Conservation (phyloP, 2,797 vertebrate species). For the Adrianichthys oophorus region DNA sequence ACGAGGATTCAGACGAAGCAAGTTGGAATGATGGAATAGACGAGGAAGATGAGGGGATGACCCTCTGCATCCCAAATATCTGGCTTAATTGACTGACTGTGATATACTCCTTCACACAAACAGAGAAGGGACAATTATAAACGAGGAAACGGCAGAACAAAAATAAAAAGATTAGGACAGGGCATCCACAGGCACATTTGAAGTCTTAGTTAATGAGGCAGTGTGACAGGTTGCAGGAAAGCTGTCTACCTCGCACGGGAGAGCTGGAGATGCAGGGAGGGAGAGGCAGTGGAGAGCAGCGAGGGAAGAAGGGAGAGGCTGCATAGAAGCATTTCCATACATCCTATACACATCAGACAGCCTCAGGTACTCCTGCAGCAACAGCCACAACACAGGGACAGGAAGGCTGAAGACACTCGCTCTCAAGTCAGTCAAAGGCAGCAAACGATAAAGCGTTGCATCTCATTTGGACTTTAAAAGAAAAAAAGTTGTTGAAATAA, state of each 20-base stretch:
- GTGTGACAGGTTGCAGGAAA: conserved; percentile 33
- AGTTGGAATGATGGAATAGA: conserved; percentile 74
- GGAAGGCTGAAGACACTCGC: conserved; percentile 14
- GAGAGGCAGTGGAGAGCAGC: conserved; percentile 76
- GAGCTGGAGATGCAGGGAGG: conserved; percentile 78
- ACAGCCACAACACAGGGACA: conserved; percentile 47
- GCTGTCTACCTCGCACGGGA: conserved; percentile 82
- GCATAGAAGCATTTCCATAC: conserved; percentile 79
- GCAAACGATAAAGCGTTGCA: conserved; percentile 6
- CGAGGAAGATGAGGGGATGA: conserved; percentile 65
- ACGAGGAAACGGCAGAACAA: conserved; percentile 42
- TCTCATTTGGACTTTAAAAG: background rate
- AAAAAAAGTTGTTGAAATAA: too few species aligned
- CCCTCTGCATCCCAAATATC: conserved; percentile 79
- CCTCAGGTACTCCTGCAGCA: conserved; percentile 83
- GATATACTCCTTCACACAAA: conserved; percentile 83
- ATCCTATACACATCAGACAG: conserved; percentile 83
- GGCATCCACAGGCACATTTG: conserved; percentile 2
- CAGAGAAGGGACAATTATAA: conserved; percentile 29
- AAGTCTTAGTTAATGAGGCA: conserved; percentile 9
- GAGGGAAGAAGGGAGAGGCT: conserved; percentile 72
- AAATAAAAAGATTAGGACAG: background rate
- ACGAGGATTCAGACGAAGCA: conserved; percentile 65
- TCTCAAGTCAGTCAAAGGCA: conserved; percentile 20
- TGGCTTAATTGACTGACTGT: conserved; percentile 88